Base-by-base conservation (phyloP, 2,888 invertebrate genomes). In the Tuta absoluta region DNA sequence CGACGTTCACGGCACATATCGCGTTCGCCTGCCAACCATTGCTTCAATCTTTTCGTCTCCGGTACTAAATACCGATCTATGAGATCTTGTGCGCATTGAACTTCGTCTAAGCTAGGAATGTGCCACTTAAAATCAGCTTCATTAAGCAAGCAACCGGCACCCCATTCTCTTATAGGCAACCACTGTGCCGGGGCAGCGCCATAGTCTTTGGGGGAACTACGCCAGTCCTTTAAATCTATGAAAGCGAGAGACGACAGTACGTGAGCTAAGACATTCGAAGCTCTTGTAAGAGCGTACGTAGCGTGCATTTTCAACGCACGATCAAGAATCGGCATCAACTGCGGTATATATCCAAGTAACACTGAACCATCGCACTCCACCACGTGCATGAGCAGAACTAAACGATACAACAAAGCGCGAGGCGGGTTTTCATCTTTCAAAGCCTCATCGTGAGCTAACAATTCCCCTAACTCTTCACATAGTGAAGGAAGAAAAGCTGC, bases 151-250 rank as follows among this genome's bases (percentile, higher is more conserved):
- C 94, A 93, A 0, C 95, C 92, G 66, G 93, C 92, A 0, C 97
- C 98, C 98, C 98, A 98, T 71, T 97, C 95, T 23, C 94, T 92
- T 23, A 97, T 92, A 11, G 96, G 94, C 56, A 96, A 89, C 87
- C 94, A 95, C 65, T 95, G 94, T 65, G 94, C 91, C 0, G 95
- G 91, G 0, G 94, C 94, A 45, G 91, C 88, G 21, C 94, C 93
- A 73, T 94, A 94, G 67, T 94, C 92, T 21, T 91, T 85, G 0
- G 93, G 83, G 0, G 93, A 91, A 78, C 95, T 95, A 71, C 93
- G 86, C 87, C 93, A 93, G 77, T 95, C 94, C 51, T 91, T 86
- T 12, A 95, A 92, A 69, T 93, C 93, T 1, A 95, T 89, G 23
- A 87, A 91, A 0, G 95, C 94, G 28, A 97, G 75, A 63, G 94